Base-by-base conservation (phyloP, 2,888 invertebrate genomes). In the Agrotis exclamationis region DNA sequence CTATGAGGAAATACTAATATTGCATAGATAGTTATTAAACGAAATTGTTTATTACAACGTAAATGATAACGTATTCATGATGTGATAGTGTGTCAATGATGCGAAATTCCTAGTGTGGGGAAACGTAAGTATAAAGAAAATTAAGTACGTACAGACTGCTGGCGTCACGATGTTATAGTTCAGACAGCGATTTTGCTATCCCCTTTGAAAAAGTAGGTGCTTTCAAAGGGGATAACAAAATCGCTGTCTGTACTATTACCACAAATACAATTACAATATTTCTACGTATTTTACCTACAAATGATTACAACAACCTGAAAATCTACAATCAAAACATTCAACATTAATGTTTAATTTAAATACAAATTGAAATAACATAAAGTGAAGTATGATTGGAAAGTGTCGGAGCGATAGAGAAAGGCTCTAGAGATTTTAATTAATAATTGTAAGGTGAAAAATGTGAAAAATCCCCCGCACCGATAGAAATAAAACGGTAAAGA, bases 381-480 rank as follows among this genome's bases (percentile, higher is more conserved):
- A 58, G 56, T 20, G 20, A 67, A 50, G 44, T 63, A 45, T 58
- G 44, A 53, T 16, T 50, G 50, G 67, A 59, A 62, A 33, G 68
- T 76, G 48, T 57, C 20, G 14, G 45, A n/a, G 24, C n/a, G 50
- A 70, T 64, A 57, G 45, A 76, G 24, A 50, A n/a, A 6, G 39
- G 53, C 63, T 56, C 57, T 18, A 4, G 45, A 48, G 73, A 72
- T 45, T 80, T 84, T 80, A 84, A 84, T 85, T 85, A 84, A 83
- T 84, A 85, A 85, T 79, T 85, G 86, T 74, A 84, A 79, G 71
- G 79, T 79, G 83, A 83, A 81, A 81, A 76, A 76, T 80, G 73
- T 79, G 82, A 82, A 81, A 84, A 79, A 83, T 69, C 57, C 60
- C 51, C 33, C 11, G 63, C 57, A 1, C 16, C 44, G 58, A 58